A percentile compares a stretch with the other conserved stretches of the same genome.
Evolutionary conservation across 2,888 invertebrate species (phyloP).

Genomic region (Agonopterix subpropinquella): DNA sequence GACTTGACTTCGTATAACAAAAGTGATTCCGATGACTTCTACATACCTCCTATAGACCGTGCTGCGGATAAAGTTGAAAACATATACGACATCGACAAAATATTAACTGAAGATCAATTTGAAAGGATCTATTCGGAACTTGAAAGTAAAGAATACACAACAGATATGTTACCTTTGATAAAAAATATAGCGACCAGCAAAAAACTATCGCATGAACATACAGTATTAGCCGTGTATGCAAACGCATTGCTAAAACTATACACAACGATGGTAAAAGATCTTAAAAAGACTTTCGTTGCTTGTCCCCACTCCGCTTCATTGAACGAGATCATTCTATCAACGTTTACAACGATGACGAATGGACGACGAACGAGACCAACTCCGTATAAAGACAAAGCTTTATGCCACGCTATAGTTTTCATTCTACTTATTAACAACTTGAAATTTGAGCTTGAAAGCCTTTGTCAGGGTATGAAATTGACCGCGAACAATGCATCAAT

Average conservation of each 20-base stretch:
- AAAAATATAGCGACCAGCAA: constrained; percentile 24
- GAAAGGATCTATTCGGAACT: constrained; percentile 47
- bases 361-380: constrained; percentile 36
- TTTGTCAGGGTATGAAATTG: constrained; percentile 41
- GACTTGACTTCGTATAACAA: constrained; percentile 47
- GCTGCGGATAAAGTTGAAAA: constrained; percentile 54
- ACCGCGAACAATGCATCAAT: constrained; percentile 30
- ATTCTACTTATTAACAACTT: constrained; percentile 49
- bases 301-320: constrained; percentile 43
- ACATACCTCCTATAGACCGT: constrained; percentile 69
- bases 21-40: constrained; percentile 52
- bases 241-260: constrained; percentile 37
- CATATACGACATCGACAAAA: constrained; percentile 60
- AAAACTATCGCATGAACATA: constrained; percentile 25
- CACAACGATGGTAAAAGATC: constrained; percentile 27
- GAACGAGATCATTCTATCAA: constrained; percentile 39
- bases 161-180: constrained; percentile 32
- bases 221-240: constrained; percentile 46
- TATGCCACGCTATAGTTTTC: constrained; percentile 55
- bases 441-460: constrained; percentile 41
- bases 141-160: constrained; percentile 30
- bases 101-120: constrained; percentile 54
- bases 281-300: constrained; percentile 39
- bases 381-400: constrained; percentile 49
- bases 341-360: constrained; percentile 35